Evolutionary conservation across 2,797 vertebrate species (phyloP).

Genomic region (Epinephelus awoara): DNA sequence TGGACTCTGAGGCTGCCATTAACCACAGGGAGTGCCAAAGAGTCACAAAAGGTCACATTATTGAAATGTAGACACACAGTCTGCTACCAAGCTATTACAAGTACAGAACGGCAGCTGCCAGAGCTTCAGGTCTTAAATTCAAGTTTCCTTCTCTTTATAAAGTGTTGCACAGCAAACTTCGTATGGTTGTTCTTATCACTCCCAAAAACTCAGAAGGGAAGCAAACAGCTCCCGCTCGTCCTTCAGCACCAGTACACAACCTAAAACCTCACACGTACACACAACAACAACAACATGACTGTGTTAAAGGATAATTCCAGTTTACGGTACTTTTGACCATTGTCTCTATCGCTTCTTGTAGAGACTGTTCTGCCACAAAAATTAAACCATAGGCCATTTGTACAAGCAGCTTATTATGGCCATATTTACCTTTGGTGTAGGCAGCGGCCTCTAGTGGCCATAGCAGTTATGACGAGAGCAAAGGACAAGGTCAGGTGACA

Average conservation of each 20-base stretch:
- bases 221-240: not conserved
- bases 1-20: slow-evolving; percentile 21
- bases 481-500: too few species aligned
- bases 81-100: slow-evolving; percentile 36
- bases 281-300: not conserved
- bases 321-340: not conserved
- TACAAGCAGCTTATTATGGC: too few species aligned
- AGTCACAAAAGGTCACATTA: slow-evolving; percentile 40
- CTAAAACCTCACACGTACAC: slow-evolving; percentile 9
- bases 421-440: too few species aligned
- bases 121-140: slow-evolving; percentile 21
- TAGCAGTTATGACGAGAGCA: too few species aligned
- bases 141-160: not conserved
- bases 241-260: not conserved
- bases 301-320: not conserved
- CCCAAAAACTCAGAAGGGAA: not conserved
- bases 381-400: too few species aligned
- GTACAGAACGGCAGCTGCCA: slow-evolving; percentile 10
- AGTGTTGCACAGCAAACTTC: not conserved
- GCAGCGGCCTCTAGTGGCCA: too few species aligned
- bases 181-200: slow-evolving; percentile 17
- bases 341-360: not conserved
- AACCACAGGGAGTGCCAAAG: slow-evolving; percentile 6
- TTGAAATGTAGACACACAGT: slow-evolving; percentile 42
- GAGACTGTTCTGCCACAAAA: too few species aligned